Percentiles rank a stretch among this genome's conserved stretches.
Evolutionary conservation across 2,797 vertebrate genomes (phyloP).

Genomic region (Pelodytes ibericus): DNA sequence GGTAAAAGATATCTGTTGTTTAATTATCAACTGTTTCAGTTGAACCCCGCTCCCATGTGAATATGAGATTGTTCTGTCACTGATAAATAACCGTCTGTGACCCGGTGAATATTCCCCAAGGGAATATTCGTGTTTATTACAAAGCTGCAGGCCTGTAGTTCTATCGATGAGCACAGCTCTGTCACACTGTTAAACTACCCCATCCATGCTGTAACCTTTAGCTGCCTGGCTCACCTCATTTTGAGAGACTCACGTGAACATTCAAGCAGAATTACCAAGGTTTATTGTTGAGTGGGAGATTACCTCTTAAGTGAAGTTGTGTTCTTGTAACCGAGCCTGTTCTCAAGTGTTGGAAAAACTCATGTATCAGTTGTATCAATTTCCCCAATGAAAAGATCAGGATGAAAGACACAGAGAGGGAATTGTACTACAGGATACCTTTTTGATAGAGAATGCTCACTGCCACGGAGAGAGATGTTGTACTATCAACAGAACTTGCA

Average conservation of each 20-base stretch:
- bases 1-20: not conserved
- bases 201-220: not conserved
- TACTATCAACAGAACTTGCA: not conserved
- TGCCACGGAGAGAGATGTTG: not conserved
- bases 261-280: not conserved
- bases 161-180: not conserved
- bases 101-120: slow-evolving; percentile 16
- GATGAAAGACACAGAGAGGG: not conserved
- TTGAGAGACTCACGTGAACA: not conserved
- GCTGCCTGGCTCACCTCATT: not conserved
- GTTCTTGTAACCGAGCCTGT: not conserved
- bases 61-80: slow-evolving; percentile 19
- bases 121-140: slow-evolving; percentile 24
- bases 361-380: not conserved
- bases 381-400: not conserved
- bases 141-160: not conserved
- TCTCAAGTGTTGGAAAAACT: not conserved
- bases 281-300: not conserved
- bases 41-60: not conserved
- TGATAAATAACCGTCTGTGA: slow-evolving; percentile 26
- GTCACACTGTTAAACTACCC: slow-evolving; percentile 1
- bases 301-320: not conserved
- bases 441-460: not conserved
- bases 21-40: slow-evolving; percentile 5
- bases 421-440: not conserved